Percentiles rank a stretch among this genome's conserved stretches.
These are phyloP conservation scores for Dendroctonus ponderosae DNA, from an alignment of 1,140 invertebrate genomes.

Conservation along the genomic window DNA sequence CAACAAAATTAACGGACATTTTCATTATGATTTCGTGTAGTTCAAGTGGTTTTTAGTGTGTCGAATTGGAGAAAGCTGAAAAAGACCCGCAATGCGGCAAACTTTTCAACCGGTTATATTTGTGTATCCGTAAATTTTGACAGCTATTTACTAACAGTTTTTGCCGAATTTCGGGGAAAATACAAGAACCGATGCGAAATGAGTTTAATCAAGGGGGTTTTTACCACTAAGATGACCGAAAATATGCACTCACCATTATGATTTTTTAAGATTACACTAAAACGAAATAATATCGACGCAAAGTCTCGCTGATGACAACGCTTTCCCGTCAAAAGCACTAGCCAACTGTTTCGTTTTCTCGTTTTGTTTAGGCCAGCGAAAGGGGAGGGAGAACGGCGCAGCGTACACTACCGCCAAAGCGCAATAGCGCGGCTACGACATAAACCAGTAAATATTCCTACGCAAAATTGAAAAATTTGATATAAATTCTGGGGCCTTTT, in stretches of 20 bases:
- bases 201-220: conserved; percentile 1
- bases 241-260: conserved; percentile 61
- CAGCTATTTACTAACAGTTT: conserved; percentile 39
- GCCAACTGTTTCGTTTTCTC: conserved; percentile 53
- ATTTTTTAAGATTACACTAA: conserved; percentile 48
- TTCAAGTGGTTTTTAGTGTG: no score
- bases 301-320: conserved; percentile 52
- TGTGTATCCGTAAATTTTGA: conserved; percentile 37
- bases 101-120: conserved; percentile 41
- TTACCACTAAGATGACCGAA: conserved; percentile 38
- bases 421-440: conserved; percentile 49
- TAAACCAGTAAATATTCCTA: conserved; percentile 49
- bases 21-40: no score
- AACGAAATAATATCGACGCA: conserved; percentile 39
- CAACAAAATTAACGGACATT: not conserved
- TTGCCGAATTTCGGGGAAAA: conserved; percentile 32
- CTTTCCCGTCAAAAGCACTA: conserved; percentile 57
- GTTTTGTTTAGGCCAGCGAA: conserved; percentile 45
- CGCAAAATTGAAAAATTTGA: conserved; percentile 24
- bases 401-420: conserved; percentile 43
- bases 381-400: conserved; percentile 31
- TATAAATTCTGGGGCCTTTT: not conserved
- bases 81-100: conserved; percentile 46
- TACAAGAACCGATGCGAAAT: conserved; percentile 14
- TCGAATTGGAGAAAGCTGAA: no score